Base-by-base conservation (phyloP, 1,140 invertebrate species). In the Zaprionus ornatus region DNA sequence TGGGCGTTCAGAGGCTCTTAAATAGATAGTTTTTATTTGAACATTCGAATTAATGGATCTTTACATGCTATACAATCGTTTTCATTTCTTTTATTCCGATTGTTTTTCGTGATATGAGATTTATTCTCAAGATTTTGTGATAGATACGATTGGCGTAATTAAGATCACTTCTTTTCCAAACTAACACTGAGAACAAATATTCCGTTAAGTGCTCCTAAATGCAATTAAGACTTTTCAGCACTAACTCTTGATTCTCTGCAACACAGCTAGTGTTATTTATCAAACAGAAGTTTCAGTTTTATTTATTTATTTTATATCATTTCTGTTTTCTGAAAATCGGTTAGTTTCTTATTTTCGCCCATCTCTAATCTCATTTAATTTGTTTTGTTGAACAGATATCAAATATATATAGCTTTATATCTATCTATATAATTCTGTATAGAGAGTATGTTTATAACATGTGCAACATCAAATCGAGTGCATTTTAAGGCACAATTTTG, bases 401-500 rank as follows among this genome's bases (percentile, higher is more conserved):
- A 68, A 73, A 64, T 42, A 45, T 25, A 23, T 48, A 32, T 40
- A 19, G n/a, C n/a, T 9, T 17, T 6, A 45, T n/a, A 45, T 17
- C 6, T 48, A 35, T 48, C 25, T 45, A 63, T 52, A 29, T 60
- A 40, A 13, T 21, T 45, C n/a, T 17, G 40, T 17, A 45, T 45
- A 17, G 40, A 17, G 40, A 17, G 40, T 23, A 40, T 60, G 17
- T 62, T 50, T 56, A 23, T 52, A 60, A 64, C 19, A 52, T 57
- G 73, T 71, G 67, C 73, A 71, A 61, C 60, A 40, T 32, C 42
- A 32, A 45, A 52, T 65, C 13, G 45, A 57, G 52, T 48, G 45
- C 23, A 70, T 67, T 67, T 57, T 73, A 73, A 73, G 70, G 70
- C 70, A 67, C 64, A 67, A 25, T 40, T 60, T 60, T 29, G n/a